phyloP scores from a whole-genome alignment of 2,113 vertebrate genomes.

The Parus major region DNA sequence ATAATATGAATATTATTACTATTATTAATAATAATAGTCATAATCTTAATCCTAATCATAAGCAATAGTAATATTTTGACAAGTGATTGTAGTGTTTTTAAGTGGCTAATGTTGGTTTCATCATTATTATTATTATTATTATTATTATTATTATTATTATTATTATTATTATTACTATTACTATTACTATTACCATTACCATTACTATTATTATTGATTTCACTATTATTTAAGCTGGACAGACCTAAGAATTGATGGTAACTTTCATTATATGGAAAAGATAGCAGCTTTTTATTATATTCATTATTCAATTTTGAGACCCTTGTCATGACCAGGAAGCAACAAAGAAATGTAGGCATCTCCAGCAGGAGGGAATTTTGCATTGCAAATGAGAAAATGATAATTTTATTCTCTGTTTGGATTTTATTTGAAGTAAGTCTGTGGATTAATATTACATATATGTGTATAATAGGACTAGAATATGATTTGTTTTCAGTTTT shows the following conservation, averaged over 20 bases:
- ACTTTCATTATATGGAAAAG: neutral
- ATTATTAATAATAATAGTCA: no score
- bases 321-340: neutral
- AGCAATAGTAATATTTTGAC: neutral
- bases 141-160: neutral
- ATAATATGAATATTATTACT: no score
- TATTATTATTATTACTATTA: neutral
- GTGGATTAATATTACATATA: neutral
- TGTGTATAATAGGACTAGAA: neutral
- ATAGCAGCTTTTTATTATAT: neutral
- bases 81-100: neutral
- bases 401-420: neutral
- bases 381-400: neutral
- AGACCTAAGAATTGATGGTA: neutral
- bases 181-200: neutral
- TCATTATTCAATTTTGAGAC: neutral
- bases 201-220: neutral
- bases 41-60: no score
- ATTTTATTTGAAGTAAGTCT: neutral
- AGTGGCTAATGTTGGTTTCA: neutral
- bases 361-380: neutral
- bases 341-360: neutral
- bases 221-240: neutral
- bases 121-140: neutral
- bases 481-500: neutral